Base-by-base conservation (phyloP, 2,888 invertebrate genomes). In the Plusia festucae region DNA sequence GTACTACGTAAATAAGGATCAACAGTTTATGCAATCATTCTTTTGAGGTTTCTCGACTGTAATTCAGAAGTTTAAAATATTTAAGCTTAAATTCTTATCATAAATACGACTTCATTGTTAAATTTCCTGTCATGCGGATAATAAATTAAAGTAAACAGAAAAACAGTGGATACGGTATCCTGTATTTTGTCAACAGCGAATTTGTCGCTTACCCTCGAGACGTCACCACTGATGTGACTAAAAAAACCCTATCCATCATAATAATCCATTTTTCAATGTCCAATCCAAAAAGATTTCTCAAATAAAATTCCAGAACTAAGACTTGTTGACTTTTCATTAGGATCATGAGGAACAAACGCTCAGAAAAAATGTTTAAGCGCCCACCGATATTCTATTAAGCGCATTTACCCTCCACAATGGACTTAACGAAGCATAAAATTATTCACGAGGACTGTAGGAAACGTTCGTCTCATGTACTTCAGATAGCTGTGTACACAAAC, bases 341-440 rank as follows among this genome's bases (percentile, higher is more conserved):
- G 73, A 75, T 70, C 76, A 73, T 70, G 63, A 63, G 67, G 60
- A 63, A 70, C 55, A 74, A 78, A 75, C 59, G 65, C 76, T 70
- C 67, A 65, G 54, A 78, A 82, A 82, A 81, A 81, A 79, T 78
- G 79, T 85, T 83, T 75, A 57, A 72, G 61, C 69, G 68, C 65
- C 69, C 67, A 74, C 73, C 82, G 73, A 79, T 82, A 81, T 82
- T 84, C 82, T 86, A 89, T 90, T 89, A 88, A 86, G 85, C 85
- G 87, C 89, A 90, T 90, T 89, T 89, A 85, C 83, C 70, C 83
- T 78, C 84, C 82, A 93, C 90, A 93, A 93, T 91, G 82, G 88
- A 88, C 83, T 89, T 90, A 94, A 93, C 92, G 92, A 92, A 91
- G 90, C 90, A 86, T 88, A 90, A 93, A 93, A 93, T 94, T 91